Evolutionary conservation across 2,888 invertebrate species (phyloP).

Genomic region (Xestia xanthographa): DNA sequence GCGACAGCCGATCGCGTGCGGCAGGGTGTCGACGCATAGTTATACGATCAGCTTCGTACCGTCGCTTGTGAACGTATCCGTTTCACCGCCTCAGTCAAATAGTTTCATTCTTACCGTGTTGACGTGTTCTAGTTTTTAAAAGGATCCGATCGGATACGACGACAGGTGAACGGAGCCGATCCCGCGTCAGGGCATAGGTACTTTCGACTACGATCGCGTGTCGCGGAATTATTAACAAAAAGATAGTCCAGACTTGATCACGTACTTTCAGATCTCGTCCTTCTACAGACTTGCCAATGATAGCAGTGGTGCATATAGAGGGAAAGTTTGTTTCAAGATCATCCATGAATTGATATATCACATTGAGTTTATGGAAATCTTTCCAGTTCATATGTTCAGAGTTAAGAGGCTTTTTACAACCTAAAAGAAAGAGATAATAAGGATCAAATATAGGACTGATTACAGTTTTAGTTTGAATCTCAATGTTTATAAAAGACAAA

Average conservation of each 20-base stretch:
- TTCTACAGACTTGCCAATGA: conserved; percentile 83
- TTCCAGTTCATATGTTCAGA: conserved; percentile 79
- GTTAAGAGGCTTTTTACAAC: conserved; percentile 35
- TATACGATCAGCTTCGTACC: too few species aligned
- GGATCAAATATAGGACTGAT: background rate
- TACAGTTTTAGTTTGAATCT: background rate
- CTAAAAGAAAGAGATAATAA: conserved; percentile 8
- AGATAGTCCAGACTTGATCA: background rate
- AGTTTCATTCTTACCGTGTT: too few species aligned
- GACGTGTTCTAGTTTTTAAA: too few species aligned
- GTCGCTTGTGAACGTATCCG: too few species aligned
- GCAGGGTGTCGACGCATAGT: too few species aligned
- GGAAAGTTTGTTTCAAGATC: conserved; percentile 80
- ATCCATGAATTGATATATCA: conserved; percentile 82
- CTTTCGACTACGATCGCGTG: too few species aligned
- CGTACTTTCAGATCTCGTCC: conserved; percentile 82
- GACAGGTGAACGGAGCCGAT: too few species aligned
- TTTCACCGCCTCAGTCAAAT: too few species aligned
- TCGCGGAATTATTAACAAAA: too few species aligned
- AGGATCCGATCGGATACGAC: too few species aligned
- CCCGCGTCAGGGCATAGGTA: too few species aligned
- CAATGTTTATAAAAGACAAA: background rate
- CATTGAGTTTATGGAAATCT: conserved; percentile 79
- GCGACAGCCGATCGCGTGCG: too few species aligned
- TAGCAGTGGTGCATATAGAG: conserved; percentile 81